These are phyloP conservation scores for Salvelinus namaycush DNA, from an alignment of 2,113 vertebrate genomes.

Conservation along the genomic window DNA sequence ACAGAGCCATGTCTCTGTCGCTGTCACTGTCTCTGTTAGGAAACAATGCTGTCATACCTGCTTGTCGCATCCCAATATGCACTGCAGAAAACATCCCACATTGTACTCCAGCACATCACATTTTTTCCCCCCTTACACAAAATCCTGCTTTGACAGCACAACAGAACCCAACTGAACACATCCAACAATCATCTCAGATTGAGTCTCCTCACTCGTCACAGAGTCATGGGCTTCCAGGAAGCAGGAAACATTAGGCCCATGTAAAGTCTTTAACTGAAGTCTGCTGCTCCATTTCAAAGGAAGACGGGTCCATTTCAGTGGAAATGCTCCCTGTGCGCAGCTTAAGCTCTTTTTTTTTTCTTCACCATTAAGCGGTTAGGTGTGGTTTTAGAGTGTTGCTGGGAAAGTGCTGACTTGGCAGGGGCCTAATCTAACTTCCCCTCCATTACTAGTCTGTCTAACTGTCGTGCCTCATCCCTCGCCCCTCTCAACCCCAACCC, in stretches of 20 bases:
- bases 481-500: constrained; percentile 18
- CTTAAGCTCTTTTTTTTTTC: constrained; percentile 50
- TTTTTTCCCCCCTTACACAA: background rate
- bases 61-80: constrained; percentile 3
- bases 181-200: constrained; percentile 3
- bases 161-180: background rate
- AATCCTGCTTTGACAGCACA: background rate
- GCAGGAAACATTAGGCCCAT: background rate
- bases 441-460: constrained; percentile 63
- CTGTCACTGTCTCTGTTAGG: background rate
- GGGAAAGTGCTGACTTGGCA: constrained; percentile 68
- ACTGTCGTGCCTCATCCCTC: constrained; percentile 44
- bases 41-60: constrained; percentile 1
- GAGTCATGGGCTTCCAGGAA: background rate
- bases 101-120: background rate
- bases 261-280: background rate
- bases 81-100: background rate
- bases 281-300: constrained; percentile 5
- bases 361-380: constrained; percentile 67
- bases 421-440: constrained; percentile 63
- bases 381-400: constrained; percentile 70
- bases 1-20: background rate
- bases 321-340: constrained; percentile 20
- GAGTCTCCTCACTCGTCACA: background rate
- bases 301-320: background rate